A percentile compares a stretch with the other conserved stretches of the same genome.
Evolutionary conservation across 2,113 vertebrate species (phyloP).

Genomic region (Ondatra zibethicus): DNA sequence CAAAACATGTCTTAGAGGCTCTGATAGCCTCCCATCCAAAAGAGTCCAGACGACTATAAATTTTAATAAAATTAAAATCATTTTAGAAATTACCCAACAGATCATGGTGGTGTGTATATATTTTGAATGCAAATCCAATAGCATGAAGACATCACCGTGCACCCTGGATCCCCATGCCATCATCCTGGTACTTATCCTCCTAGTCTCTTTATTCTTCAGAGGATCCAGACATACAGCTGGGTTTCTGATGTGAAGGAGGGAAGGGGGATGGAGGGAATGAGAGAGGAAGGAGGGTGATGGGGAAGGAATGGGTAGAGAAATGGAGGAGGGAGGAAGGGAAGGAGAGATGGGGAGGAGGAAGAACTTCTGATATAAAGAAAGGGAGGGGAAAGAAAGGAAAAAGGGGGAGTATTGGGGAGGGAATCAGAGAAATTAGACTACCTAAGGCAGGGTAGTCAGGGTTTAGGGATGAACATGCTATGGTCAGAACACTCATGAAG

Average conservation of each 20-base stretch:
- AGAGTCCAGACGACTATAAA: accelerated
- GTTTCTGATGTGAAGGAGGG: background rate
- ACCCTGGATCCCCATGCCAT: background rate
- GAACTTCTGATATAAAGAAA: background rate
- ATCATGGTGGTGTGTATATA: background rate
- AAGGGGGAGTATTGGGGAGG: background rate
- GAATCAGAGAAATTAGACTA: background rate
- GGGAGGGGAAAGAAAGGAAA: background rate
- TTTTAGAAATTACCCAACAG: background rate
- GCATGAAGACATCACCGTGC: background rate
- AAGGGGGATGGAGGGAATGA: background rate
- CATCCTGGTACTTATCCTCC: background rate
- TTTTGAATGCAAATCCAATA: conserved; percentile 22
- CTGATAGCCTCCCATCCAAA: background rate
- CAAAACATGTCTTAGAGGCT: background rate
- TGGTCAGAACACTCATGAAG: background rate
- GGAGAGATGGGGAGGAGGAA: background rate
- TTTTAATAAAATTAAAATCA: background rate
- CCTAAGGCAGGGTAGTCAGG: background rate
- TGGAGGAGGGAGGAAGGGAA: background rate
- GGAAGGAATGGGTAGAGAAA: background rate
- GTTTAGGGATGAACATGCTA: background rate
- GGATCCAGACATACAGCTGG: background rate
- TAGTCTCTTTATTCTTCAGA: background rate
- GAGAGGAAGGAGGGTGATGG: background rate